Evolutionary conservation across 2,797 vertebrate species (phyloP).

Genomic region (Pitangus sulphuratus): DNA sequence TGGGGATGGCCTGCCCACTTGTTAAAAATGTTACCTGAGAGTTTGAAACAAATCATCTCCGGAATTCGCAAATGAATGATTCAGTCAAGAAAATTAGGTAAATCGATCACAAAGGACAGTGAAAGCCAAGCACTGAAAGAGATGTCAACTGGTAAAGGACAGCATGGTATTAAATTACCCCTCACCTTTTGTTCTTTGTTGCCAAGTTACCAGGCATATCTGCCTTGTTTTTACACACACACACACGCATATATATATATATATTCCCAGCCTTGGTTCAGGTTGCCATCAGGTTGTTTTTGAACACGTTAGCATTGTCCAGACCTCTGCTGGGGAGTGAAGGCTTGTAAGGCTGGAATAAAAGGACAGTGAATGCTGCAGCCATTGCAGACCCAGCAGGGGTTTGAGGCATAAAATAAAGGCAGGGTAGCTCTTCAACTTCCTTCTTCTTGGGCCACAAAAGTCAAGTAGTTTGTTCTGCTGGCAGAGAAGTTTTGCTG

Average conservation of each 20-base stretch:
- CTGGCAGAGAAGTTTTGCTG: neutral
- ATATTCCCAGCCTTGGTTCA: neutral
- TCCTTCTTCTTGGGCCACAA: neutral
- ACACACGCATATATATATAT: neutral
- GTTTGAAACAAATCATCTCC: neutral
- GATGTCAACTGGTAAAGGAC: slow-evolving; percentile 53
- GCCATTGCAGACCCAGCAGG: fast-evolving
- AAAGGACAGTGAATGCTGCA: neutral
- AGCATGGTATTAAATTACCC: slow-evolving; percentile 38
- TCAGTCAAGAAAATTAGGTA: slow-evolving; percentile 21
- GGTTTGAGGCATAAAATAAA: neutral
- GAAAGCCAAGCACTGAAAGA: slow-evolving; percentile 8
- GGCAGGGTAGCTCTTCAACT: neutral
- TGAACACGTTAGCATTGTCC: neutral
- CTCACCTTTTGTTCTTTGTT: slow-evolving; percentile 66
- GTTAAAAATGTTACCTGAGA: neutral
- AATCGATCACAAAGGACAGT: slow-evolving; percentile 18
- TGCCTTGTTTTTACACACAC: neutral
- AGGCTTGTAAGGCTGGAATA: neutral
- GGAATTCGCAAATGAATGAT: neutral
- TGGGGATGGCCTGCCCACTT: neutral
- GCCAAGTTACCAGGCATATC: slow-evolving; percentile 37
- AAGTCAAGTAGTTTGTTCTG: neutral
- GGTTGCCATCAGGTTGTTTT: neutral
- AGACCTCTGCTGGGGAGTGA: neutral